Base-by-base conservation (phyloP, 2,888 invertebrate species). In the Melieria crassipennis region DNA sequence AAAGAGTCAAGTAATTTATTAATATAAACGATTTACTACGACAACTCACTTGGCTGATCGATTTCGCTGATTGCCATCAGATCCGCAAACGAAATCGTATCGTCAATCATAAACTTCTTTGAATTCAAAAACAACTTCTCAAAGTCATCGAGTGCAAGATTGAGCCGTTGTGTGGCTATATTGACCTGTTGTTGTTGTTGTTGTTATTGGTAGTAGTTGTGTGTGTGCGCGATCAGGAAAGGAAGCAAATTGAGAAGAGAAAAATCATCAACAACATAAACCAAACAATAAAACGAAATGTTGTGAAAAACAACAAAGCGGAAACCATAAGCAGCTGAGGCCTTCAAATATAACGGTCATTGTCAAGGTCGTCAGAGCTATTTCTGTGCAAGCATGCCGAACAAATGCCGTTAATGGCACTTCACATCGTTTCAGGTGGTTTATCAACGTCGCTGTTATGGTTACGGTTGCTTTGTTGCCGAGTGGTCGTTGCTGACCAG, bases 1-100 rank as follows among this genome's bases (percentile, higher is more conserved):
- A 50, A 16, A 11, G 52, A 57, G 50, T 10, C 48, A 11, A 60
- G 3, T 50, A 10, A 50, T 3, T 1, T 1, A 10, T 50, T 50
- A 50, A 10, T 50, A 50, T 50, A 42, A 9, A 42, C n/a, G n/a
- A 30, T n/a, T 45, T 7, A n/a, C 5, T 43, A 45, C 10, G 7
- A 6, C 46, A 47, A 65, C 89, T 88, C 86, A 93, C 93, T 89
- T 70, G 93, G 91, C 85, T 94, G 93, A 84, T 94, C 94, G 71
- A 94, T 83, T 87, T 94, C 94, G 78, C 92, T 92, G 11, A 91
- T 91, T 1, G 92, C 93, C 76, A 93, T 87, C 70, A 95, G 84
- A 84, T 95, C 94, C 0, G 94, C 94, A 55, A 92, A 90, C 1
- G 91, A 91, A 10, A 93, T 87, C 61, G 88, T 85, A 77, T 92